A percentile compares a stretch with the other conserved stretches of the same genome.
Conservation (phyloP, 2,888 invertebrate species). For the Acleris sparsana region DNA sequence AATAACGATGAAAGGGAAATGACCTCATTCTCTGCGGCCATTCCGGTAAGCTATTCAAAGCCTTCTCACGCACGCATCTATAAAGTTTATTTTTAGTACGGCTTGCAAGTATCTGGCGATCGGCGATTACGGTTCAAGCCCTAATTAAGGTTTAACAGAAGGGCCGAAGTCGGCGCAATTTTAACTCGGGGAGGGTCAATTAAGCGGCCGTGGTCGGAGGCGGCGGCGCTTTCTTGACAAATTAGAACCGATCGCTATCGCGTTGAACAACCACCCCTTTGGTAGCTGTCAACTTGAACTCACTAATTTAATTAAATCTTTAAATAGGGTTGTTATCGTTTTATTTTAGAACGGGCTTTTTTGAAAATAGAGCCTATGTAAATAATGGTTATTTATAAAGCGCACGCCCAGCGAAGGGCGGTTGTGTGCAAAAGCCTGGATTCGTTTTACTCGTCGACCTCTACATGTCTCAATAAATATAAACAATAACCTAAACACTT, state of each 20-base stretch:
- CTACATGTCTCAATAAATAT: slow-evolving; percentile 39
- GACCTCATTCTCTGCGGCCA: slow-evolving; percentile 66
- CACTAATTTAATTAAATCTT: slow-evolving; percentile 40
- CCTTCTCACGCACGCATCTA: slow-evolving; percentile 73
- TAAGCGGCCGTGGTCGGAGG: slow-evolving; percentile 46
- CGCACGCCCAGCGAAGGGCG: slow-evolving; percentile 36
- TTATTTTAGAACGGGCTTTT: background rate
- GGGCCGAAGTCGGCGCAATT: slow-evolving; percentile 61
- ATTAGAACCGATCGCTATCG: slow-evolving; percentile 54
- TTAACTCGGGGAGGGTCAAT: slow-evolving; percentile 54
- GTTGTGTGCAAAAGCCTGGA: slow-evolving; percentile 47
- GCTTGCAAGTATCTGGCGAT: slow-evolving; percentile 69
- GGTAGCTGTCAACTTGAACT: slow-evolving; percentile 46
- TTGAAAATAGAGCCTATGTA: background rate
- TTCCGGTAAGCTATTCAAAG: slow-evolving; percentile 60
- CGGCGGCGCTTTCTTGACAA: slow-evolving; percentile 52
- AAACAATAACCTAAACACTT: background rate
- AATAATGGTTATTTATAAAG: slow-evolving; percentile 23
- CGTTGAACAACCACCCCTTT: slow-evolving; percentile 51
- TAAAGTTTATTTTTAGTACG: slow-evolving; percentile 75
- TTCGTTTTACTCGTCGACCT: slow-evolving; percentile 42
- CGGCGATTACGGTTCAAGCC: slow-evolving; percentile 65
- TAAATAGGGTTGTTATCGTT: background rate
- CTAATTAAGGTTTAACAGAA: slow-evolving; percentile 67
- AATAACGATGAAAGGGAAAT: slow-evolving; percentile 75